Conservation (phyloP, 2,888 invertebrate species). For the Drosophila stalkeri region DNA sequence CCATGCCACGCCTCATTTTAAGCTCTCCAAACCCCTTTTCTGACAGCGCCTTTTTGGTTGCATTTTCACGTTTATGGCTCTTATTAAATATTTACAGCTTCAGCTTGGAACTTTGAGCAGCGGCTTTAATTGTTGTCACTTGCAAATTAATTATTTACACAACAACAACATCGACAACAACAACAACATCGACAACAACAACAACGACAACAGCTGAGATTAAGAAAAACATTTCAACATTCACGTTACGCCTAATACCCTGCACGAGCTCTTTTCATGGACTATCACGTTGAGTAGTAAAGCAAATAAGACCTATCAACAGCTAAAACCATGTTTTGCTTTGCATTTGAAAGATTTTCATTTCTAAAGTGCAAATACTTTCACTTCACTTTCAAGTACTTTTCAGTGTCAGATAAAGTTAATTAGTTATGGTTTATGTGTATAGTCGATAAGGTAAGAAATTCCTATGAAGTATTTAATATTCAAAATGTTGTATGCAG, state of each 20-base stretch:
- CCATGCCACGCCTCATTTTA: background rate
- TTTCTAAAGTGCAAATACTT: background rate
- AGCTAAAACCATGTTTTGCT: background rate
- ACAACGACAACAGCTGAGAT: conserved; percentile 1
- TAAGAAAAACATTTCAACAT: conserved; percentile 1
- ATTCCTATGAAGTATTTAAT: background rate
- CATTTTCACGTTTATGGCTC: conserved; percentile 59
- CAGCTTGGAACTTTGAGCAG: conserved; percentile 60
- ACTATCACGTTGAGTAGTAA: background rate
- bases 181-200: conserved; percentile 4
- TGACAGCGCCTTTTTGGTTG: conserved; percentile 30
- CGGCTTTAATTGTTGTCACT: conserved; percentile 80
- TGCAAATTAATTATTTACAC: conserved; percentile 76
- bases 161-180: conserved; percentile 15
- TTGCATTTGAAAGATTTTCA: background rate
- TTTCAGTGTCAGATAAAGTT: background rate
- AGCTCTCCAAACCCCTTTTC: background rate
- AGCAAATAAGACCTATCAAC: conserved; percentile 1
- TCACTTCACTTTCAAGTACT: background rate
- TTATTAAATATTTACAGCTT: conserved; percentile 77
- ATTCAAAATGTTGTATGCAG: no score
- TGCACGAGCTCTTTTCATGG: background rate
- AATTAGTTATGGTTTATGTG: no score
- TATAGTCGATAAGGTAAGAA: background rate
- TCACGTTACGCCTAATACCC: conserved; percentile 9